Evolutionary conservation across 1,140 invertebrate species (phyloP), one percentile per base, ranked within the genome.

Genomic region (Drosophila bifasciata): DNA sequence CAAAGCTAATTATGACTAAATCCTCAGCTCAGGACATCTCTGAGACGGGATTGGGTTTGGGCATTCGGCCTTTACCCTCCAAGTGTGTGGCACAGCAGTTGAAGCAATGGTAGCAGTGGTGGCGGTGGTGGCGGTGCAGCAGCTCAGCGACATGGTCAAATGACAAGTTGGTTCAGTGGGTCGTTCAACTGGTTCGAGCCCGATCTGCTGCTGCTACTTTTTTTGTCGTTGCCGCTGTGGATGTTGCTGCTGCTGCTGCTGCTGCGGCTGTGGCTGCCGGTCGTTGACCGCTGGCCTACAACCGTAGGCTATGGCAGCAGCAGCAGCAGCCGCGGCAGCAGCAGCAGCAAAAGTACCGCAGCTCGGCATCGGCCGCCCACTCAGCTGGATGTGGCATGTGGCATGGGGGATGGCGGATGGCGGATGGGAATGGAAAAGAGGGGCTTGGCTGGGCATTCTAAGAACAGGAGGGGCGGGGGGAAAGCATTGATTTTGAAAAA

Each of bases 161-260:
- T 80, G 78, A 81, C 78, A 80, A 80, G 78, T 80, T 80, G 66
- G 78, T 76, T 80, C 77, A 80, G 77, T 80, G 77, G 77, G 77
- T 80, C 77, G 77, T 80, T 80, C 78, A 80, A 80, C 77, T 76
- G 77, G 77, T 80, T 80, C 39, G 60, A 40, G 58, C 39, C 48
- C 23, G 23, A 25, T 6, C 23, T 7, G 56, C 70, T 43, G 61
- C 28, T 19, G 64, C 41, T 72, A 43, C n/a, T 44, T 46, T 7
- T 48, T n/a, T n/a, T n/a, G n/a, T n/a, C n/a, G n/a, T n/a, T n/a
- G n/a, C n/a, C n/a, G n/a, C n/a, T n/a, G n/a, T n/a, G n/a, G n/a
- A n/a, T n/a, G 48, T 11, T 56, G 62, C n/a, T 73, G 53, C 16
- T 44, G 59, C 11, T 48, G 49, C 17, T 56, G 63, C 17, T 36